Evolutionary conservation across 2,113 vertebrate genomes (phyloP).

Genomic region (Onychostoma macrolepis): DNA sequence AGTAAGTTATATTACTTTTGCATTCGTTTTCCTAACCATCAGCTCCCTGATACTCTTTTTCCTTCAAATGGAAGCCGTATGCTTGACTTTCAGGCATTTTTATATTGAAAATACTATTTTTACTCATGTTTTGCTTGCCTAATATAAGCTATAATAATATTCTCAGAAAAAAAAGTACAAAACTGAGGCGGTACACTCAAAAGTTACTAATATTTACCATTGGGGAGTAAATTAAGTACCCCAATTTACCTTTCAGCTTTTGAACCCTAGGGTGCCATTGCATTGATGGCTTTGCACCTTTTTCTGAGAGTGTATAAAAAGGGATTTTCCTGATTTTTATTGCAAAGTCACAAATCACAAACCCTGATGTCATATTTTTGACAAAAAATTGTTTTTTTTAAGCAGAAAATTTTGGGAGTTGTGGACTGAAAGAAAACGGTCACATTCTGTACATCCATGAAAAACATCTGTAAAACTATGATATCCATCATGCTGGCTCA

Average conservation of each 20-base stretch:
- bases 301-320: neutral
- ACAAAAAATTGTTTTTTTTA: neutral
- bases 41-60: neutral
- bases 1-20: neutral
- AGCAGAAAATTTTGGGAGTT: neutral
- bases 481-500: neutral
- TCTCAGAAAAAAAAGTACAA: neutral
- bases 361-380: neutral
- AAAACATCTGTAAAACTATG: neutral
- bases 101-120: neutral
- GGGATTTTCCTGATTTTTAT: neutral
- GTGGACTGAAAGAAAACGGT: neutral
- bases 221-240: neutral
- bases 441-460: too few species aligned
- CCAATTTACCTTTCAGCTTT: too few species aligned
- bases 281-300: too few species aligned
- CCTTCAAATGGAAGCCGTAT: neutral
- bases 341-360: neutral
- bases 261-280: too few species aligned
- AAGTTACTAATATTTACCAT: neutral
- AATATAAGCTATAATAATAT: neutral
- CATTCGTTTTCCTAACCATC: neutral
- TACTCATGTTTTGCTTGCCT: neutral
- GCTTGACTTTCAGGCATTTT: neutral
- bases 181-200: neutral